Evolutionary conservation across 1,140 invertebrate species (phyloP).

Genomic region (Saxidomus purpurata): DNA sequence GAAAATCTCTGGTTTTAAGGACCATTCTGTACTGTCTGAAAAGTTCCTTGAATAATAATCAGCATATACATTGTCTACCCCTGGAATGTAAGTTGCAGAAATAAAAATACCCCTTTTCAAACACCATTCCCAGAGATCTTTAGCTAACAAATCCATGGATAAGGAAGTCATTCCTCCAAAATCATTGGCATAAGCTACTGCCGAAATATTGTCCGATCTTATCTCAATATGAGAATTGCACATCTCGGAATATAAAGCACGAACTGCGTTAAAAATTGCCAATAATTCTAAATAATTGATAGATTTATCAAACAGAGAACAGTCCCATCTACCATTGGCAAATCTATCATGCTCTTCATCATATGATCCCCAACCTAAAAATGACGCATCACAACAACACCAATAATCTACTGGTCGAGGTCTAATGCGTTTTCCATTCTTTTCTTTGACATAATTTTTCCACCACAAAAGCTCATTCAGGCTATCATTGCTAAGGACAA

Average conservation of each 20-base stretch:
- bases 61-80: too few species aligned
- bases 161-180: too few species aligned
- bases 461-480: conserved; percentile 52
- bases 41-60: too few species aligned
- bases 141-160: too few species aligned
- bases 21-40: too few species aligned
- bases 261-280: not conserved
- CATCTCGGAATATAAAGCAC: not conserved
- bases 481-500: conserved; percentile 21
- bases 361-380: conserved; percentile 48
- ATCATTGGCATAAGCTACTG: conserved; percentile 32
- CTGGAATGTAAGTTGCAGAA: too few species aligned
- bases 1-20: too few species aligned
- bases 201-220: conserved; percentile 41
- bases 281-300: conserved; percentile 47
- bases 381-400: conserved; percentile 52
- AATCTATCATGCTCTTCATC: not conserved
- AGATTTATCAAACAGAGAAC: not conserved
- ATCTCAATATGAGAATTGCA: conserved; percentile 20
- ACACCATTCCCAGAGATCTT: too few species aligned
- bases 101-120: too few species aligned
- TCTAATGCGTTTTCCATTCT: conserved; percentile 43
- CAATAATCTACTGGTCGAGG: not conserved
- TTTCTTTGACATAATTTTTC: too few species aligned
- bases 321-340: conserved; percentile 36